Percentiles rank a stretch among this genome's conserved stretches.
phyloP scores from a whole-genome alignment of 1,140 invertebrate genomes.

The Leucophenga varia region DNA sequence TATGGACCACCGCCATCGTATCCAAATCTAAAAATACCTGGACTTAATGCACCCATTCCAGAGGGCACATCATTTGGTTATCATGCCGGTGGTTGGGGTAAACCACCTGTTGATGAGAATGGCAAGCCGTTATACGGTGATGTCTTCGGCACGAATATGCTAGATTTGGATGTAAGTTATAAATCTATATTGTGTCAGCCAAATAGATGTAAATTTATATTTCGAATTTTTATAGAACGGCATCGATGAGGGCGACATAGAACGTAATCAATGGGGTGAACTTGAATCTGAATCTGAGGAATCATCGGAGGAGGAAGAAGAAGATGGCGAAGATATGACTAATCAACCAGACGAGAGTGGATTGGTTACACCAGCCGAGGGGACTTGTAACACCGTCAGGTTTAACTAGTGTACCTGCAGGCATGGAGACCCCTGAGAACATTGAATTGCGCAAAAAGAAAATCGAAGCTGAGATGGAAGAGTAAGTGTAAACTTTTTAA shows the following conservation, averaged over 20 bases:
- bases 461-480: slow-evolving; percentile 96
- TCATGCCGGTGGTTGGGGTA: slow-evolving; percentile 98
- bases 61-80: slow-evolving; percentile 98
- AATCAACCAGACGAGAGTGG: slow-evolving; percentile 70
- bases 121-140: slow-evolving; percentile 98
- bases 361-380: slow-evolving; percentile 79
- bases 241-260: slow-evolving; percentile 86
- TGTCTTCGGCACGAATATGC: slow-evolving; percentile 84
- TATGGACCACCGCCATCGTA: slow-evolving; percentile 99
- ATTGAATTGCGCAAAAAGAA: slow-evolving; percentile 97
- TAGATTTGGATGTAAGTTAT: slow-evolving; percentile 64
- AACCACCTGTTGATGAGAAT: slow-evolving; percentile 98
- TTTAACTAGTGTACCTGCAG: slow-evolving; percentile 90
- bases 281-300: slow-evolving; percentile 94
- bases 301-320: slow-evolving; percentile 83
- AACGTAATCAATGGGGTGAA: slow-evolving; percentile 95
- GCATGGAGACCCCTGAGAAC: slow-evolving; percentile 96
- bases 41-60: slow-evolving; percentile 90
- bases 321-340: slow-evolving; percentile 71
- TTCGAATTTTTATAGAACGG: slow-evolving; percentile 59
- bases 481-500: slow-evolving; percentile 58
- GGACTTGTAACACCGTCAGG: slow-evolving; percentile 94
- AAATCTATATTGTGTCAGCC: no score
- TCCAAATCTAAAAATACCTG: slow-evolving; percentile 96
- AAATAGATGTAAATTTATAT: neutral